Evolutionary conservation across 1,140 invertebrate genomes (phyloP).

Genomic region (Papilio dardanus): DNA sequence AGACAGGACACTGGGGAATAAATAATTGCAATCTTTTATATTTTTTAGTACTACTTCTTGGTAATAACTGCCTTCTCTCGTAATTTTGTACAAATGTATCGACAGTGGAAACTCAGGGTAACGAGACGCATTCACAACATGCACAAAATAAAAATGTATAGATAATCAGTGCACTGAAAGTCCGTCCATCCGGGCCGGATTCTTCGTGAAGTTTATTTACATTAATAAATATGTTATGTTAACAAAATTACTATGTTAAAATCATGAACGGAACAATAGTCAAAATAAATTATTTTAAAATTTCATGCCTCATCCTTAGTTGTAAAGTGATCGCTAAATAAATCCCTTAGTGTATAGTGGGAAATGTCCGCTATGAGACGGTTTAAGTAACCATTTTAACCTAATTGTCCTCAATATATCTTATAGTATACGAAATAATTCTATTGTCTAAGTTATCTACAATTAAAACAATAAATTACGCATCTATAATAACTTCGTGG

Average conservation of each 20-base stretch:
- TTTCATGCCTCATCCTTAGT: no score
- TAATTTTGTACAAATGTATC: not conserved
- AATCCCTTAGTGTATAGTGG: no score
- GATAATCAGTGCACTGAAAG: constrained; percentile 59
- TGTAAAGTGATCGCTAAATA: no score
- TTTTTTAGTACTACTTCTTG: not conserved
- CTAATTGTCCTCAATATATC: no score
- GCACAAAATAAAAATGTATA: constrained; percentile 71
- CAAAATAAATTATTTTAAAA: no score
- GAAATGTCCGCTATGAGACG: no score
- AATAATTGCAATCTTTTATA: constrained; percentile 29
- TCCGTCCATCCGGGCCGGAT: constrained; percentile 59
- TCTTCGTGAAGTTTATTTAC: constrained; percentile 30
- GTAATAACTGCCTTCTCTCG: not conserved
- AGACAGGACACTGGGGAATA: constrained; percentile 33
- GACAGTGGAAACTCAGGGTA: not conserved
- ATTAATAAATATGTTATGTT: not conserved
- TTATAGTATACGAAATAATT: no score
- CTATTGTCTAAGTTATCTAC: constrained; percentile 14
- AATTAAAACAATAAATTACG: constrained; percentile 32
- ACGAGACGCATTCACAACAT: constrained; percentile 41
- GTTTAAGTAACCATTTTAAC: not conserved
- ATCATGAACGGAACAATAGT: no score
- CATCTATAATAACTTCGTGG: constrained; percentile 35
- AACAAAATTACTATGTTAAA: not conserved